phyloP scores from a whole-genome alignment of 2,888 invertebrate species.

The Stenoptilia bipunctidactyla region DNA sequence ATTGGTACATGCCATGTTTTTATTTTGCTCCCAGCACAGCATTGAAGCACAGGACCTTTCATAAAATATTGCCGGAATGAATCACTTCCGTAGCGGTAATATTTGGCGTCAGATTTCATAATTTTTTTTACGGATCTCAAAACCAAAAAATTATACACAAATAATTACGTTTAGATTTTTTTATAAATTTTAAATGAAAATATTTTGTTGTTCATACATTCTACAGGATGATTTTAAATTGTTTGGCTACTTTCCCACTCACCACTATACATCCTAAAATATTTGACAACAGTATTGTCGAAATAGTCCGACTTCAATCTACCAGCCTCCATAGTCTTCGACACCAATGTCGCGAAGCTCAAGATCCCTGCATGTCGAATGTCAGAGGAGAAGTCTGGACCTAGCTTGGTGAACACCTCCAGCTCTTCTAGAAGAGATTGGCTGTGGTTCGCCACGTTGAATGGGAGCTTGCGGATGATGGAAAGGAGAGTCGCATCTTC shows the following conservation, averaged over 20 bases:
- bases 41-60: too few relatives aligned
- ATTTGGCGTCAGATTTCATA: too few relatives aligned
- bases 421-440: constrained; percentile 66
- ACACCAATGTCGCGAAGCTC: constrained; percentile 77
- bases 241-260: constrained; percentile 16
- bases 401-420: constrained; percentile 57
- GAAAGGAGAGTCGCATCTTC: constrained; percentile 76
- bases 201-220: too few relatives aligned
- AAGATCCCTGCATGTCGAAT: constrained; percentile 77
- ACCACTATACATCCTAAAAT: constrained; percentile 80
- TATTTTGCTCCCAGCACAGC: too few relatives aligned
- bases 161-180: too few relatives aligned
- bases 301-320: constrained; percentile 73
- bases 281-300: constrained; percentile 78
- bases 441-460: constrained; percentile 73
- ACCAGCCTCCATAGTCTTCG: constrained; percentile 72
- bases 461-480: constrained; percentile 77
- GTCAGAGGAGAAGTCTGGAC: constrained; percentile 52
- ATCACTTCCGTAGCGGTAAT: too few relatives aligned
- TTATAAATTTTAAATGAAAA: too few relatives aligned
- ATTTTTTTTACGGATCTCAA: too few relatives aligned
- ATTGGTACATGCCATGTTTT: too few relatives aligned
- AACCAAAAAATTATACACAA: too few relatives aligned
- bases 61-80: too few relatives aligned
- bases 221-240: too few relatives aligned